Conservation (phyloP, 2,113 vertebrate genomes). For the Lanius ludovicianus region DNA sequence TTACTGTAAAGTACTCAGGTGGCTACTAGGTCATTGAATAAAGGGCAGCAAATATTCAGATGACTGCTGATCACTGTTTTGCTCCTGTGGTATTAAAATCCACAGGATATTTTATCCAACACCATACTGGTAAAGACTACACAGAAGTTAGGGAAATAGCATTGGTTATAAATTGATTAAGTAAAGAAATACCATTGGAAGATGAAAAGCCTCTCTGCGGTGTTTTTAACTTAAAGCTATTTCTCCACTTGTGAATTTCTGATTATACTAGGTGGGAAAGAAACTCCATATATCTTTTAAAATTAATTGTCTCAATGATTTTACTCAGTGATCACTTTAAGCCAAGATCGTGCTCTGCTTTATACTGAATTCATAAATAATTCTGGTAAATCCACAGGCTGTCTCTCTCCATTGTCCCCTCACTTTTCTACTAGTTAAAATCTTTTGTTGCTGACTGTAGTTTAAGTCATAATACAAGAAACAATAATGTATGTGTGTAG, state of each 20-base stretch:
- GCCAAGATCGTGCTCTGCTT: not conserved
- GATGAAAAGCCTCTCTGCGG: not conserved
- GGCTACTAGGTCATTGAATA: not conserved
- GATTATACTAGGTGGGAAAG: not conserved
- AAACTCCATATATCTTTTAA: not conserved
- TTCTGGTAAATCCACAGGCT: not conserved
- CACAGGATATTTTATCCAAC: not conserved
- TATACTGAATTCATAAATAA: not conserved
- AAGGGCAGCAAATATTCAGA: not conserved
- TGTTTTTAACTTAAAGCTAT: not conserved
- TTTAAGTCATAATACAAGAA: not conserved
- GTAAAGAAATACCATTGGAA: not conserved
- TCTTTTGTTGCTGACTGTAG: not conserved
- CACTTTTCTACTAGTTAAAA: not conserved
- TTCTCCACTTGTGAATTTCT: not conserved
- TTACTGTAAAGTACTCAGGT: not conserved
- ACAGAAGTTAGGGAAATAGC: not conserved
- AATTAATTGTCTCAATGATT: not conserved
- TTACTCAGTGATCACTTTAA: not conserved
- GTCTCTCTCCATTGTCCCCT: accelerated
- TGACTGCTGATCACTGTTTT: not conserved
- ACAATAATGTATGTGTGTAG: accelerated
- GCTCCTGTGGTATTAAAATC: not conserved
- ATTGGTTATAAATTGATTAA: not conserved
- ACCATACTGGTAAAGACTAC: not conserved